Evolutionary conservation across 1,140 invertebrate genomes (phyloP), one percentile per base, ranked within the genome.

Genomic region (Apis mellifera): DNA sequence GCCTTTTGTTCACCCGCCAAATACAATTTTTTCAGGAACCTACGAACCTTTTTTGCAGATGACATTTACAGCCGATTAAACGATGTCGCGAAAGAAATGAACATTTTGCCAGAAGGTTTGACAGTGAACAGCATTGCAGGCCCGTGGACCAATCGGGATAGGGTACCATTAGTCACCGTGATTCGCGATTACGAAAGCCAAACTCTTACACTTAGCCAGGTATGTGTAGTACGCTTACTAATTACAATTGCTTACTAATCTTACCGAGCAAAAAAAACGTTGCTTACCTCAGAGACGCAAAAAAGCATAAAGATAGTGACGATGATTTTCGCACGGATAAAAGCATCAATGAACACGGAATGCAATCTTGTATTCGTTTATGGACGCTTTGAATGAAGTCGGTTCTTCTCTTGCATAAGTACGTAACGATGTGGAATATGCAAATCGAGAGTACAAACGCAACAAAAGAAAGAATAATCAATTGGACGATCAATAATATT

Each of bases 21-120:
- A 60, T 48, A 8, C 19, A 15, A 26, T 62, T 19, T 72, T 81
- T 87, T 2, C 72, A 96, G 96, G 75, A 95, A 96, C 89, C 97
- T 95, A 89, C 95, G 96, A 79, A 96, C 96, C 21, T 98, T 98
- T 84, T 95, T 95, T 12, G 96, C 96, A 62, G 95, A 97, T 83
- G 97, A 99, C 89, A 95, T 99, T 42, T 99, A 97, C 97, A 92
- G 94, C 52, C 95, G 96, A 26, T 91, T 99, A 32, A 96, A 97
- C 9, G 94, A 95, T 62, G 96, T 97, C 78, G 96, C 96, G 0
- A 84, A 92, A 21, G 92, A 92, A 12, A 96, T 96, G 84, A 92
- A 94, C 1, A 95, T 94, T 19, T 92, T 97, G 21, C 92, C 95
- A 1, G 84, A 92, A 12, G 92, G 94, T n/a, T 90, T 96, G 2